Conservation (phyloP, 2,113 vertebrate genomes). For the Neomonachus schauinslandi region DNA sequence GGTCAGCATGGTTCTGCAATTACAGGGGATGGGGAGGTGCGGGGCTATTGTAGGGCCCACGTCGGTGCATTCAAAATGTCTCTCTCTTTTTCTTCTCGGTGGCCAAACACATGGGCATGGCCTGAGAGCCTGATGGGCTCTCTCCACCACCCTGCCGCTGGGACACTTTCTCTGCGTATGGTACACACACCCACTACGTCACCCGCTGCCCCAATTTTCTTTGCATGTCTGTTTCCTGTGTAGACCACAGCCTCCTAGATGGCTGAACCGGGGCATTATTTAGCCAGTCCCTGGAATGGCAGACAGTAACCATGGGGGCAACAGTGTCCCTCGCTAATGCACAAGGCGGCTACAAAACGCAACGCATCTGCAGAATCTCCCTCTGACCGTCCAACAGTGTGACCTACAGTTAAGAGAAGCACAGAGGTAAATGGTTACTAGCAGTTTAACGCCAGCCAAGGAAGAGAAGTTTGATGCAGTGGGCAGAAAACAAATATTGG, state of each 20-base stretch:
- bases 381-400: background rate
- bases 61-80: background rate
- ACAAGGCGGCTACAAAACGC: background rate
- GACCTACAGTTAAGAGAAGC: background rate
- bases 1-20: background rate
- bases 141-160: background rate
- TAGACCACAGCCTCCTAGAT: background rate
- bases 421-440: background rate
- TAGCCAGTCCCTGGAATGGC: background rate
- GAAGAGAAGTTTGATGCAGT: background rate
- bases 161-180: background rate
- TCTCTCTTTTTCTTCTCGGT: background rate
- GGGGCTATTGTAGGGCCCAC: rapidly evolving
- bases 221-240: conserved; percentile 29
- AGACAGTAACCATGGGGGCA: background rate
- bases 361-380: background rate
- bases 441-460: background rate
- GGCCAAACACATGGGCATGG: background rate
- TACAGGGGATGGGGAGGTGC: background rate
- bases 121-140: background rate
- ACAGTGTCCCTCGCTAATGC: background rate
- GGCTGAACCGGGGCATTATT: background rate
- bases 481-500: background rate
- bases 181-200: background rate
- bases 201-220: background rate